A percentile compares a stretch with the other conserved stretches of the same genome.
Evolutionary conservation across 2,797 vertebrate species (phyloP).

Genomic region (Falco berigora): DNA sequence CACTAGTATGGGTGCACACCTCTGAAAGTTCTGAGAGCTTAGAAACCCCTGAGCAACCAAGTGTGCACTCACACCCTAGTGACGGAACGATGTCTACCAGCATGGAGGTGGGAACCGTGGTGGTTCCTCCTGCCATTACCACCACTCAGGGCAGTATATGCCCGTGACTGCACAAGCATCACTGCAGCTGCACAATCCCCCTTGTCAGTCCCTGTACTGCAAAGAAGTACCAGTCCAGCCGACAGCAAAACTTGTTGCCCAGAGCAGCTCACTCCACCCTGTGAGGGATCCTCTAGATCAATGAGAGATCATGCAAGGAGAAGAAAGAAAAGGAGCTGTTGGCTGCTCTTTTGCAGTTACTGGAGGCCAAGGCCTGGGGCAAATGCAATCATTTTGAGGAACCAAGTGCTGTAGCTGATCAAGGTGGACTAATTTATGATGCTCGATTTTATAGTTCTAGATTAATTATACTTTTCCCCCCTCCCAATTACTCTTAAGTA

Average conservation of each 20-base stretch:
- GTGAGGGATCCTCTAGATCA: background rate
- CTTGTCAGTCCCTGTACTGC: background rate
- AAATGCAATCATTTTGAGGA: background rate
- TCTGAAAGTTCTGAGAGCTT: background rate
- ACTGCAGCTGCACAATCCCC: background rate
- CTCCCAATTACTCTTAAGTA: background rate
- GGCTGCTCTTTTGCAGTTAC: background rate
- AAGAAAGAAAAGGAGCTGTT: background rate
- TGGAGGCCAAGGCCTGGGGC: background rate
- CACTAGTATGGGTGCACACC: background rate
- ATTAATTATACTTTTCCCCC: background rate
- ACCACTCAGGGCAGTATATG: background rate
- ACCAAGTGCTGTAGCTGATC: background rate
- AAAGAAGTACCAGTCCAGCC: background rate
- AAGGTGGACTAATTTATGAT: background rate
- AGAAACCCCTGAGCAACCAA: background rate
- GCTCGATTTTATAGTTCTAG: background rate
- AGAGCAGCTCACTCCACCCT: background rate
- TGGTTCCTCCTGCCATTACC: background rate
- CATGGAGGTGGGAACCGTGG: rapidly evolving
- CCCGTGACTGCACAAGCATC: background rate
- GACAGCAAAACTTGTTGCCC: background rate
- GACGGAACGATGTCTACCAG: background rate
- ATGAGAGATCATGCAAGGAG: background rate
- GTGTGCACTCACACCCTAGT: background rate